Evolutionary conservation across 2,113 vertebrate species (phyloP).

Genomic region (Callopanchax toddi): DNA sequence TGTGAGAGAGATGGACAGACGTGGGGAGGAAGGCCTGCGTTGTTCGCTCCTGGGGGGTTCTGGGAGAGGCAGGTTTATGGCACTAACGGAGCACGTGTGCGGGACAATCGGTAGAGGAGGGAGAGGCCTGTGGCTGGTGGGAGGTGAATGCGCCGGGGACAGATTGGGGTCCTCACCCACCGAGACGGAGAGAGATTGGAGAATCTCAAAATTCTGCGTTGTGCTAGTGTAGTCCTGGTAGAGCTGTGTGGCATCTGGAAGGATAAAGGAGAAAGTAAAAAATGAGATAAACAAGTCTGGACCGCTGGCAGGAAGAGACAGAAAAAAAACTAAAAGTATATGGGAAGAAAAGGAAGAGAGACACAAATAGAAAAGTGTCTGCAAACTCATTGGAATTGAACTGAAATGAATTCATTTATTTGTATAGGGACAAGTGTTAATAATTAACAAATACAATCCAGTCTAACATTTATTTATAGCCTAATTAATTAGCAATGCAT

Average conservation of each 20-base stretch:
- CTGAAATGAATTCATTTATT: no score
- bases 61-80: conserved; percentile 75
- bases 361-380: no score
- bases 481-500: no score
- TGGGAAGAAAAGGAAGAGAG: conserved; percentile 21
- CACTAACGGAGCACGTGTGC: conserved; percentile 73
- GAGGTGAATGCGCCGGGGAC: conserved; percentile 69
- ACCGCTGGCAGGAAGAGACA: no score
- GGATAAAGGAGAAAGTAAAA: neutral
- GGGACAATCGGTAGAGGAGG: conserved; percentile 72
- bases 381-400: no score
- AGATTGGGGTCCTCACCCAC: conserved; percentile 49
- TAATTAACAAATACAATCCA: no score
- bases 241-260: conserved; percentile 84
- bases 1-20: conserved; percentile 83
- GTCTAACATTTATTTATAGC: no score
- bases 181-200: conserved; percentile 83
- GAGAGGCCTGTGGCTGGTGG: conserved; percentile 84
- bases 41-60: conserved; percentile 58
- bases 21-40: conserved; percentile 73
- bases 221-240: conserved; percentile 96
- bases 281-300: neutral
- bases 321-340: neutral
- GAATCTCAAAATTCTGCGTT: conserved; percentile 90
- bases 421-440: no score